A percentile compares a stretch with the other conserved stretches of the same genome.
These are phyloP conservation scores for Trachelus iudaicus DNA, from an alignment of 2,888 invertebrate genomes.

Conservation along the genomic window DNA sequence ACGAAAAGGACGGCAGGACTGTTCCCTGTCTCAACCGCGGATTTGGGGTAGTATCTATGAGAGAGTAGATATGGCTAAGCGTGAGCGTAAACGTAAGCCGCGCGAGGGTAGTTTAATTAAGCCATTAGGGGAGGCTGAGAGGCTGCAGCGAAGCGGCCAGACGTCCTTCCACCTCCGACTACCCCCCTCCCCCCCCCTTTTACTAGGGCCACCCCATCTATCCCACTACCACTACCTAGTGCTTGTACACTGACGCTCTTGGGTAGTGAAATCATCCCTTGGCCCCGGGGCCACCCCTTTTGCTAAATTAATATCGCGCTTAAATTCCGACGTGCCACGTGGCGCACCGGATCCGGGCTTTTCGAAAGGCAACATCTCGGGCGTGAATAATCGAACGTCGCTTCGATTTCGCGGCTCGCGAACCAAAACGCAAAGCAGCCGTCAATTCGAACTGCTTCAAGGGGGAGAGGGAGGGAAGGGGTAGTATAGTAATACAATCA, in stretches of 20 bases:
- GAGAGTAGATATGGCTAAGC: background rate
- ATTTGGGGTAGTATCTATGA: background rate
- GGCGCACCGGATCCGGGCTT: conserved; percentile 1
- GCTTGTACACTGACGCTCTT: background rate
- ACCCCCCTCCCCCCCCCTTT: conserved; percentile 31
- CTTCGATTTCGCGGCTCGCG: conserved; percentile 19
- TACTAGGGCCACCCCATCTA: conserved; percentile 22
- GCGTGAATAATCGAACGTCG: conserved; percentile 20
- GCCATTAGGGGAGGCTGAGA: conserved; percentile 63
- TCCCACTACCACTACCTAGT: background rate
- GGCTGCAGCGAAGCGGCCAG: conserved; percentile 41
- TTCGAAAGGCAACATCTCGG: background rate
- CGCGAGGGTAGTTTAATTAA: conserved; percentile 64
- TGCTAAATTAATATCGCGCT: conserved; percentile 61
- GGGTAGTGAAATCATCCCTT: background rate
- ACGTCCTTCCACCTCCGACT: conserved; percentile 21
- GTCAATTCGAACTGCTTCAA: background rate
- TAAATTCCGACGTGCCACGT: conserved; percentile 23
- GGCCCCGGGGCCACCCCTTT: conserved; percentile 26
- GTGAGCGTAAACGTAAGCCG: conserved; percentile 30
- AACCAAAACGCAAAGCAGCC: background rate
- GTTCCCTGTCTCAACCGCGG: background rate
- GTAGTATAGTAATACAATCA: background rate
- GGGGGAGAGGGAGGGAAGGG: no score
- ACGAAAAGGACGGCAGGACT: background rate